These are phyloP conservation scores for Sacculina carcini DNA, from an alignment of 2,888 invertebrate genomes.

Conservation along the genomic window DNA sequence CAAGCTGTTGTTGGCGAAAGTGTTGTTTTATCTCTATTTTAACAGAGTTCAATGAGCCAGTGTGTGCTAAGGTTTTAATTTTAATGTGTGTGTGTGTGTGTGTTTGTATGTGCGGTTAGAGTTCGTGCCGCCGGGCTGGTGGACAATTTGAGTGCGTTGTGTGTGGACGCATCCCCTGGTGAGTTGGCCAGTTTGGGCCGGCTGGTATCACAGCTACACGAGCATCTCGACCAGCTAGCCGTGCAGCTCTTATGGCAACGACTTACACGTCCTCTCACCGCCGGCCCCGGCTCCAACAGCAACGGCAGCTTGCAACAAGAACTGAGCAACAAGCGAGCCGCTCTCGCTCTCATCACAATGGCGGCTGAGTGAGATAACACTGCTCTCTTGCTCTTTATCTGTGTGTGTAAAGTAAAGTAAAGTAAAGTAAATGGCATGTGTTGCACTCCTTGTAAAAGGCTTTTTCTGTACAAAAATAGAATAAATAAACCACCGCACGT, in stretches of 20 bases:
- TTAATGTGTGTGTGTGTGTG: too few species aligned
- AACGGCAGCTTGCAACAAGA: too few species aligned
- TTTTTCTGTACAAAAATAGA: too few species aligned
- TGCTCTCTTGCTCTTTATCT: background rate
- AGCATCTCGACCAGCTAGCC: slow-evolving; percentile 28
- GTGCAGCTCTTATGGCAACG: slow-evolving; percentile 48
- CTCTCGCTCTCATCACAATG: slow-evolving; percentile 52
- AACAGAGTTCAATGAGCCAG: too few species aligned
- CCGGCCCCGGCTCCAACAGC: slow-evolving; percentile 7
- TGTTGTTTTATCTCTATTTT: too few species aligned
- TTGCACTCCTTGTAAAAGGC: too few species aligned
- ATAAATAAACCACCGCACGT: too few species aligned
- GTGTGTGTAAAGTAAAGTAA: background rate
- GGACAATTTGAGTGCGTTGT: slow-evolving; percentile 30
- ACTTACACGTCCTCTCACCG: too few species aligned
- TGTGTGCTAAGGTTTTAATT: too few species aligned
- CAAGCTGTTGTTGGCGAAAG: too few species aligned
- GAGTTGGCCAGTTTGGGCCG: slow-evolving; percentile 33
- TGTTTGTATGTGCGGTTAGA: too few species aligned
- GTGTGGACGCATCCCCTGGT: slow-evolving; percentile 28
- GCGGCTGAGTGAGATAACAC: slow-evolving; percentile 26
- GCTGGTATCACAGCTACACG: slow-evolving; percentile 34
- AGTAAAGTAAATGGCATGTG: too few species aligned
- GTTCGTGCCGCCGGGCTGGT: slow-evolving; percentile 29
- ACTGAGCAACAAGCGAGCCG: slow-evolving; percentile 31